These are phyloP conservation scores for Microchrysa polita DNA, from an alignment of 2,888 invertebrate genomes.

Conservation along the genomic window DNA sequence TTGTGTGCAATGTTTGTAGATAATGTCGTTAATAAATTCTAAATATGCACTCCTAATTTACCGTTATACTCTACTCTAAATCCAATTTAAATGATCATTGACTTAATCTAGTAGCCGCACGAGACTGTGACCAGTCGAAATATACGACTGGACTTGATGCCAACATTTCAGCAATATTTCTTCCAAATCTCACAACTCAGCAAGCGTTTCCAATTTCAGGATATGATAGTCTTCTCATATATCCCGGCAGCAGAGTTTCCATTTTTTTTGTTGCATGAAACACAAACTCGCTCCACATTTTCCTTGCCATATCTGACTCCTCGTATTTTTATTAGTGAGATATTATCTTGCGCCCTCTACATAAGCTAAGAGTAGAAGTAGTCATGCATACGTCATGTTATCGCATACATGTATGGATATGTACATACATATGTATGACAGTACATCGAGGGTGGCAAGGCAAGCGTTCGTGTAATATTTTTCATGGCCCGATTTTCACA, in stretches of 20 bases:
- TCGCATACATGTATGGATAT: no score
- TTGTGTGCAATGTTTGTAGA: no score
- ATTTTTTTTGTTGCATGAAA: not conserved
- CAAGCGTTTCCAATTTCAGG: conserved; percentile 21
- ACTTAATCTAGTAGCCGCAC: not conserved
- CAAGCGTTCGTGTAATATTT: conserved; percentile 24
- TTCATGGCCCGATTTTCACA: conserved; percentile 42
- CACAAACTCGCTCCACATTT: conserved; percentile 6
- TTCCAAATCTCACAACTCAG: not conserved
- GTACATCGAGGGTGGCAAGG: no score
- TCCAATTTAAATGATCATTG: conserved; percentile 20
- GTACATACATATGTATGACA: no score
- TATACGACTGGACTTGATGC: conserved; percentile 8
- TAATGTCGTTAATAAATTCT: no score
- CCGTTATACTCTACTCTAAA: no score
- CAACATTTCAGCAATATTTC: conserved; percentile 24
- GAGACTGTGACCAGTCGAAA: not conserved
- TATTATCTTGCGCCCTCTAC: conserved; percentile 20
- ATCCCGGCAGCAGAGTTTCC: no score
- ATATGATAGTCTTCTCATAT: conserved; percentile 3
- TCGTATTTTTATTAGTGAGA: conserved; percentile 31
- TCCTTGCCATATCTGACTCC: not conserved
- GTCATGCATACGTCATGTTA: no score
- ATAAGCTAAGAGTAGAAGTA: not conserved
- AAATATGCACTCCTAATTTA: no score